Percentiles rank a stretch among this genome's conserved stretches.
Evolutionary conservation across 2,888 invertebrate genomes (phyloP).

Genomic region (Megalurothrips usitatus): DNA sequence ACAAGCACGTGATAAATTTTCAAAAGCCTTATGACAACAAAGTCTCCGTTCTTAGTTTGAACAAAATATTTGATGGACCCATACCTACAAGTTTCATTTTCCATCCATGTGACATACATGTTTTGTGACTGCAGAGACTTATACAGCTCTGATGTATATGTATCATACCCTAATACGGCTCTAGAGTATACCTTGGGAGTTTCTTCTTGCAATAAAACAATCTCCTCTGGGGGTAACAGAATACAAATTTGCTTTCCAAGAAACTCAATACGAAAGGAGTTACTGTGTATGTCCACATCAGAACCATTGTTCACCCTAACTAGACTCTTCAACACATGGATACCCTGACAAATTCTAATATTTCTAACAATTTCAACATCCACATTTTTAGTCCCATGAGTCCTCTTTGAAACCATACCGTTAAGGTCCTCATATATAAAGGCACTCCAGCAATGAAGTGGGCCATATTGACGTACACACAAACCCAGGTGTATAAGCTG

Average conservation of each 20-base stretch:
- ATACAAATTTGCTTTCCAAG: not conserved
- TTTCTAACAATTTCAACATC: not conserved
- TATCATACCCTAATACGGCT: not conserved
- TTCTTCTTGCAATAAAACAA: not conserved
- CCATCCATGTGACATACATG: not conserved
- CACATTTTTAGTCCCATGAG: not conserved
- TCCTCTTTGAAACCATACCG: not conserved
- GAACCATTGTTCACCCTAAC: not conserved
- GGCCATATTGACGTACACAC: not conserved
- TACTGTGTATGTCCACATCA: not conserved
- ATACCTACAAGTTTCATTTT: not conserved
- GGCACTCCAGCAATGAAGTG: not conserved
- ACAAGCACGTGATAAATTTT: not conserved
- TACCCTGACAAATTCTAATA: not conserved
- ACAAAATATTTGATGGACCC: not conserved
- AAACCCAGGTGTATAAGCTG: not conserved
- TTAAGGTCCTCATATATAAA: not conserved
- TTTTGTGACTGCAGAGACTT: not conserved
- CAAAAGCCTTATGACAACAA: not conserved
- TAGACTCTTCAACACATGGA: not conserved
- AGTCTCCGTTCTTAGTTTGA: not conserved
- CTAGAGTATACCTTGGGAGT: not conserved
- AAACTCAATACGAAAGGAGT: not conserved
- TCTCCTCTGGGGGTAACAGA: not conserved
- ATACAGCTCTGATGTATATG: not conserved